Evolutionary conservation across 2,797 vertebrate species (phyloP).

Genomic region (Enteromius afrohamiltoni): DNA sequence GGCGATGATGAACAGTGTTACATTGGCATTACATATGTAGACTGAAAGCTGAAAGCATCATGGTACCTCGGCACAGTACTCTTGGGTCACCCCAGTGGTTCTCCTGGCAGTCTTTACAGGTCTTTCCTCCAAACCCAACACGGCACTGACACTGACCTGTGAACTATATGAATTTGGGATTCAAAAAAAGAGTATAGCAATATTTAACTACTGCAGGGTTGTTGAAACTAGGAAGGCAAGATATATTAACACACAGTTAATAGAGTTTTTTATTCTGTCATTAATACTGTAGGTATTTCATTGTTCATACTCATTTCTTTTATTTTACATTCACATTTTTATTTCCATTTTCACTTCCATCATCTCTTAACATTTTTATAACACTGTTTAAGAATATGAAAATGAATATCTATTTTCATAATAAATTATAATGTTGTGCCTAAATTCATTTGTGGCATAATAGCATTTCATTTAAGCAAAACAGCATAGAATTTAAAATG

Average conservation of each 20-base stretch:
- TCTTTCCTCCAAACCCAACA: conserved; percentile 90
- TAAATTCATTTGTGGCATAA: background rate
- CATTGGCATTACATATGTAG: background rate
- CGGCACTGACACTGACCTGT: conserved; percentile 93
- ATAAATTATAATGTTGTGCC: background rate
- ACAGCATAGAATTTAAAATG: background rate
- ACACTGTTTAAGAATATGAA: background rate
- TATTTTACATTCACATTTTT: background rate
- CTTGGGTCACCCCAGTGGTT: conserved; percentile 92
- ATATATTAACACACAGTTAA: background rate
- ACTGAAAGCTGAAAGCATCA: background rate
- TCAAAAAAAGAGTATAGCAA: background rate
- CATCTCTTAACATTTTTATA: background rate
- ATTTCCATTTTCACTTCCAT: background rate
- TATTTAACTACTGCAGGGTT: background rate
- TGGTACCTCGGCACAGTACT: conserved; percentile 88
- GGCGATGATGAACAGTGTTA: background rate
- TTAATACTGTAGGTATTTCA: background rate
- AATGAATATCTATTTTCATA: background rate
- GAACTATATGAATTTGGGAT: conserved; percentile 76
- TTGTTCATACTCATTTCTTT: background rate
- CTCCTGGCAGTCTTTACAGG: conserved; percentile 91
- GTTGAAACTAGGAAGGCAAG: background rate
- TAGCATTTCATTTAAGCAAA: background rate
- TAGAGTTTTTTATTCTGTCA: background rate